Base-by-base conservation (phyloP, 2,797 vertebrate species). In the Sitta carolinensis region DNA sequence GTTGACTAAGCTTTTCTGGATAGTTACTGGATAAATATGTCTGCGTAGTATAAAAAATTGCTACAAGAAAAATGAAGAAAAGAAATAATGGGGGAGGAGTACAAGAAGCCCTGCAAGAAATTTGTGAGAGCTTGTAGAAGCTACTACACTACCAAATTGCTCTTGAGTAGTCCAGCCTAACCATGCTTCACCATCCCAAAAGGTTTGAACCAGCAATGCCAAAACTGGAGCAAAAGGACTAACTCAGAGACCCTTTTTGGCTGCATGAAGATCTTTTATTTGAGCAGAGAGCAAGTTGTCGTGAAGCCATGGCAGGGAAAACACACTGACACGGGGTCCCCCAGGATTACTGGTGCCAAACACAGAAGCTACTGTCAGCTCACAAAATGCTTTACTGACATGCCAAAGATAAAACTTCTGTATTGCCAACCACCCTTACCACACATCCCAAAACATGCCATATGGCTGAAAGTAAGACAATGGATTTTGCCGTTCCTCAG, bases 401-500 rank as follows among this genome's bases (percentile, higher is more conserved):
- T 1, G 1, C 54, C 13, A 5, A 82, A 82, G 70, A 69, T 38
- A 66, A 93, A 91, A 96, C 74, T n/a, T 5, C 2, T 47, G 59
- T 80, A 43, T 85, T 93, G 77, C 80, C 88, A 96, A 78, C 72
- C 89, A 79, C 50, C 74, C 93, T 94, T 67, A 87, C 90, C 95
- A 84, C 86, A 64, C 84, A 80, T 90, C 88, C 93, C 81, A 66
- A 93, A 84, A 68, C 0, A 0, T 90, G 72, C 84, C 95, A 91
- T 89, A 84, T 78, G 89, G 95, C 57, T 1, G 0, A 75, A 93
- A 83, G 73, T 34, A 42, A 13, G 29, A 77, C 78, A 82, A 82
- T 54, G 57, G 75, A 84, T 87, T 92, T 89, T 89, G 72, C 95
- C n/a, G 3, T 86, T 95, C 86, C 81, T 82, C 0, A 0, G 54